Conservation (phyloP, 1,140 invertebrate genomes). For the roundworm (Caenorhabditis elegans) region DNA sequence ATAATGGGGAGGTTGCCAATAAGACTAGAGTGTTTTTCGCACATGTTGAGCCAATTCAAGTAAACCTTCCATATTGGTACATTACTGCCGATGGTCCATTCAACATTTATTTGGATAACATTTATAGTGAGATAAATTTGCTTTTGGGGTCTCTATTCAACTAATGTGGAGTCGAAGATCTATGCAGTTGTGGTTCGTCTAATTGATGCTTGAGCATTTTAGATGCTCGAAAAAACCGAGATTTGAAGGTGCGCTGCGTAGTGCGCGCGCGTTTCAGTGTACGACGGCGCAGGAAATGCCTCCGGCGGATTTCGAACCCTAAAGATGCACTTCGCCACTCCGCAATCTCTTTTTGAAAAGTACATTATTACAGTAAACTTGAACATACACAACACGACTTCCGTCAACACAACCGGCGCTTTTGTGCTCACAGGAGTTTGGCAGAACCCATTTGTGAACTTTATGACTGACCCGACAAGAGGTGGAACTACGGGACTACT, state of each 20-base stretch:
- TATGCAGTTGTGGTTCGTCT: too few relatives aligned
- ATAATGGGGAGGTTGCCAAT: not conserved
- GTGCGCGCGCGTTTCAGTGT: too few relatives aligned
- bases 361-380: not conserved
- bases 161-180: too few relatives aligned
- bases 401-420: not conserved
- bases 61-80: not conserved
- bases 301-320: too few relatives aligned
- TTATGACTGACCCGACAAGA: not conserved
- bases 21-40: not conserved
- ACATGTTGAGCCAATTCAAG: not conserved
- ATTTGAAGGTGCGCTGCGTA: too few relatives aligned
- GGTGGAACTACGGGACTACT: not conserved
- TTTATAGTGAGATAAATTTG: not conserved
- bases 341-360: not conserved
- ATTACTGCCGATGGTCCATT: not conserved
- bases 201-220: too few relatives aligned
- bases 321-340: too few relatives aligned
- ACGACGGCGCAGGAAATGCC: too few relatives aligned
- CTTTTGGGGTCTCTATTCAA: too few relatives aligned
- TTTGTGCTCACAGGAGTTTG: not conserved
- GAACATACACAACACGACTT: not conserved
- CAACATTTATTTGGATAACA: not conserved
- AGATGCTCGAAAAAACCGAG: too few relatives aligned
- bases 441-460: not conserved